phyloP scores from a whole-genome alignment of 2,797 vertebrate species.

The Avahi laniger region DNA sequence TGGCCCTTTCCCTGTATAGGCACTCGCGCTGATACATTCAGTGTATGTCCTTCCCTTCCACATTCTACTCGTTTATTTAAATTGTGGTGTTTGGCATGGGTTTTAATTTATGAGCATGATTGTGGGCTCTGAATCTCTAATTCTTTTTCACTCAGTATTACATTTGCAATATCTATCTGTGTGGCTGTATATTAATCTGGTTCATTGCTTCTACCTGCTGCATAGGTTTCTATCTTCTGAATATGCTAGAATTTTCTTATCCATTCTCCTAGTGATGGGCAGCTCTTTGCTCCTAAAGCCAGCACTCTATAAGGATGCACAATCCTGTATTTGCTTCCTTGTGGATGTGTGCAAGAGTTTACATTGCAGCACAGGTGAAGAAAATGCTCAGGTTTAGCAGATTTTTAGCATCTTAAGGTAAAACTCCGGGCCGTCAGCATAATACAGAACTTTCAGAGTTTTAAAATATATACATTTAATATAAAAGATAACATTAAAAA shows the following conservation, averaged over 20 bases:
- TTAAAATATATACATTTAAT: background rate
- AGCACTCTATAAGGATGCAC: accelerated
- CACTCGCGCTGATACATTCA: too few species aligned
- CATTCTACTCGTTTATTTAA: background rate
- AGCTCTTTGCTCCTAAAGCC: background rate
- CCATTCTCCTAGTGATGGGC: background rate
- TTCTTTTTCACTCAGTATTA: background rate
- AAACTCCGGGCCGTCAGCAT: background rate
- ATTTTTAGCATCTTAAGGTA: background rate
- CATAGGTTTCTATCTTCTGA: background rate
- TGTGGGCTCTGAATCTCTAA: background rate
- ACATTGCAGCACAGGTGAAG: slow-evolving; percentile 9
- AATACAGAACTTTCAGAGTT: background rate
- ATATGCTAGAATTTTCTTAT: accelerated
- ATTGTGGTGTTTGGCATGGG: background rate
- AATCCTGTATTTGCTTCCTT: background rate
- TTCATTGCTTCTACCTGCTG: background rate
- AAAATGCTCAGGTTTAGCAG: slow-evolving; percentile 5
- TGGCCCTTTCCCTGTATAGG: background rate
- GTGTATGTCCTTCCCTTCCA: too few species aligned
- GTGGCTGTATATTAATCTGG: background rate
- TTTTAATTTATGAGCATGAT: background rate
- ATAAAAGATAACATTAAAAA: background rate
- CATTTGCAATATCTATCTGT: background rate
- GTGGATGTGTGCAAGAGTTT: background rate